Conservation (phyloP, 2,888 invertebrate species). For the Stenoptilia bipunctidactyla region DNA sequence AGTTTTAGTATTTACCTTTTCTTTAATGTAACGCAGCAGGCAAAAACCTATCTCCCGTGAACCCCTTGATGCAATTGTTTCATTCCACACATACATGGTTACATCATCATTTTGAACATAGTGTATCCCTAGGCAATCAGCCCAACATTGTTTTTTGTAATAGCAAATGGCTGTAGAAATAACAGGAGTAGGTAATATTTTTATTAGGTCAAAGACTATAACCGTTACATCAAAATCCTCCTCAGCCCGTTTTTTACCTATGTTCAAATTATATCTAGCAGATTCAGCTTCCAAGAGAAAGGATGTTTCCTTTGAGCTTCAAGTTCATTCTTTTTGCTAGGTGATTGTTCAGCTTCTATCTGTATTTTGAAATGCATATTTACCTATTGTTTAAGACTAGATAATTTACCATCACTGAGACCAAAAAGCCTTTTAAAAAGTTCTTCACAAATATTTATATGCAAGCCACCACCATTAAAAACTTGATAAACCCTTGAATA, state of each 20-base stretch:
- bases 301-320: no score
- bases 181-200: constrained; percentile 15
- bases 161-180: constrained; percentile 18
- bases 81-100: constrained; percentile 19
- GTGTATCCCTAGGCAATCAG: constrained; percentile 13
- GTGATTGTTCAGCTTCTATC: no score
- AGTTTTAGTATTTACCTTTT: constrained; percentile 12
- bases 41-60: constrained; percentile 20
- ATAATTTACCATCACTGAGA: constrained; percentile 12
- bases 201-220: constrained; percentile 17
- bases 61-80: constrained; percentile 20
- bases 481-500: constrained; percentile 7
- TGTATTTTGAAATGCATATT: constrained; percentile 4
- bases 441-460: constrained; percentile 7
- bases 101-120: constrained; percentile 14
- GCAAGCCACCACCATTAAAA: constrained; percentile 6
- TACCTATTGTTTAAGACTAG: constrained; percentile 13
- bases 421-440: constrained; percentile 12
- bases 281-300: constrained; percentile 7
- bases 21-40: constrained; percentile 15
- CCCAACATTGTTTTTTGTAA: constrained; percentile 18
- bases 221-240: constrained; percentile 12
- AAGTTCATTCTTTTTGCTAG: constrained; percentile 8
- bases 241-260: constrained; percentile 9
- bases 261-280: constrained; percentile 12